Evolutionary conservation across 1,140 invertebrate species (phyloP), one percentile per base, ranked within the genome.

Genomic region (Melitaea cinxia): DNA sequence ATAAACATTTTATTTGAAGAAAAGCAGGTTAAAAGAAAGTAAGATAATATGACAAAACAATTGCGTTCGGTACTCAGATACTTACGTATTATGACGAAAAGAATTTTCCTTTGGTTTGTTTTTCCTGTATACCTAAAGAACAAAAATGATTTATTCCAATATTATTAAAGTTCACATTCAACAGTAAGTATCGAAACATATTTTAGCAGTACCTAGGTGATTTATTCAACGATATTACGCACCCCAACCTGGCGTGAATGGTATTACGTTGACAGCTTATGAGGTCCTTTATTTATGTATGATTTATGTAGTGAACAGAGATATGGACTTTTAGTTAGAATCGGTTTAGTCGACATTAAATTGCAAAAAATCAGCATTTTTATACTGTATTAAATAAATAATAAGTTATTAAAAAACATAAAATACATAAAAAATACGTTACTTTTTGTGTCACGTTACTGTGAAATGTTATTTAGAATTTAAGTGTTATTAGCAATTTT

Each of bases 141-240:
- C 23, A 23, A 47, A 23, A 47, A 47, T 23, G 42, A n/a, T 47
- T 47, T 47, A 56, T 28, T 58, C 33, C 49, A 42, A 47, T 58
- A 47, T 58, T 54, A 39, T 54, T 67, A 71, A 68, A 82, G 26
- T 80, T 82, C 70, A 75, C 73, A 83, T 76, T 82, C 77, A 82
- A 71, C 75, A 76, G 70, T 80, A 72, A 75, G 74, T 80, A 85
- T 82, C 75, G 76, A 78, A 72, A 77, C 78, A 81, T 85, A 88
- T 88, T 85, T 85, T 78, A 82, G 74, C 60, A 77, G 70, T 76
- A 23, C 42, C 42, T 47, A 73, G 69, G 68, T 86, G 85, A 88
- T 88, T 86, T 88, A 88, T 88, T 85, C 76, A 62, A 71, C 72
- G 78, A 83, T 86, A 88, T 88, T 85, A 88, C 85, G 82, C 79